Base-by-base conservation (phyloP, 2,888 invertebrate genomes). In the Caenorhabditis sp. region DNA sequence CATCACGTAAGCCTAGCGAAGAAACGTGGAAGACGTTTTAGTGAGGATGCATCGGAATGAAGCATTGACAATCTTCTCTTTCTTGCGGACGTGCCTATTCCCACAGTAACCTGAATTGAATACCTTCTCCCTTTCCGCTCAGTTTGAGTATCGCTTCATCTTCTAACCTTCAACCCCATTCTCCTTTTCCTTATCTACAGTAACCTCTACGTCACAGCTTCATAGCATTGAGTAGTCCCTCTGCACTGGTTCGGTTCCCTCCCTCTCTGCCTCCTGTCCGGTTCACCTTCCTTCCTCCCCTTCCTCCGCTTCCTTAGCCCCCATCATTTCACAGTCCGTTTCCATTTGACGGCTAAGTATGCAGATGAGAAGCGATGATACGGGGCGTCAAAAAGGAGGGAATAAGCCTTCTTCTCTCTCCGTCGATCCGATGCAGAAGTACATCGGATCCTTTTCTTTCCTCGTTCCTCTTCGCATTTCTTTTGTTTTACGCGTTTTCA, bases 331-430 rank as follows among this genome's bases (percentile, higher is more conserved):
- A 56, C 67, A 44, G 55, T 62, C 58, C 58, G 55, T 22, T 24
- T 28, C 40, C 58, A 20, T 56, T 69, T 53, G 62, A 55, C 69
- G 61, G 69, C 68, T 62, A 64, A 69, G 77, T 77, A 68, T 77
- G 62, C 64, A 69, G 69, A 77, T 69, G 56, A 47, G 28, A 56
- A 56, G 69, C 62, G 13, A 3, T 61, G 77, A 69, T 77, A 77
- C 20, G 18, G 62, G 56, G 77, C 77, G 68, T 77, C 76, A 77
- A 77, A 77, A 77, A 77, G 62, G 58, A 58, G 22, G 50, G 71
- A 71, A 71, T 53, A 71, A 62, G 71, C 62, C 71, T 40, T 62
- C 61, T 28, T 56, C 71, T 55, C n/a, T n/a, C 44, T 55, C 51
- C 53, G 53, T 53, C 53, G 53, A 53, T 55, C 61, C 53, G 62